phyloP scores from a whole-genome alignment of 2,888 invertebrate genomes.

The Drosophila algonquin region DNA sequence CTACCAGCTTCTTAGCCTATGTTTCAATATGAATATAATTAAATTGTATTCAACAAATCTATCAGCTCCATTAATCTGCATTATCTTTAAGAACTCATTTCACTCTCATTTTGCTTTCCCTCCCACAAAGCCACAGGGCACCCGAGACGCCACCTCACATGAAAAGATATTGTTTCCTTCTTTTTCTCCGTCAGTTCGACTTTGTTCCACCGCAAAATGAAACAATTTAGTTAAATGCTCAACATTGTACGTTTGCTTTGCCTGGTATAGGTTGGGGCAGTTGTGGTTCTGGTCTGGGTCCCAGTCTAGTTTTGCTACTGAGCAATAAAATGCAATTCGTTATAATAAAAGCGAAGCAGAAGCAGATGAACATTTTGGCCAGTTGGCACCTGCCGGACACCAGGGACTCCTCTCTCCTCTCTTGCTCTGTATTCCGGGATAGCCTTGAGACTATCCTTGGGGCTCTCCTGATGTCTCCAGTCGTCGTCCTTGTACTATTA shows the following conservation, averaged over 20 bases:
- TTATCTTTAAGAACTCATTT: slow-evolving; percentile 27
- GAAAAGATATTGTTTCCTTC: not conserved
- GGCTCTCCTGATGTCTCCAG: not conserved
- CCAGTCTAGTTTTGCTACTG: not conserved
- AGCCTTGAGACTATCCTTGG: not conserved
- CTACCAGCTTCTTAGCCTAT: too few relatives aligned
- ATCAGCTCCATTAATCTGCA: slow-evolving; percentile 37
- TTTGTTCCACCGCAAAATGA: slow-evolving; percentile 39
- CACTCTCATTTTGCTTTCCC: not conserved
- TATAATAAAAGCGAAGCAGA: not conserved
- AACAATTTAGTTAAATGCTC: slow-evolving; percentile 47
- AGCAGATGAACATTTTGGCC: slow-evolving; percentile 1
- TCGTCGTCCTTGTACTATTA: slow-evolving; percentile 19
- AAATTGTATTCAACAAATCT: slow-evolving; percentile 13
- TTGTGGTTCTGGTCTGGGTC: not conserved
- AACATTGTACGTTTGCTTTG: slow-evolving; percentile 29
- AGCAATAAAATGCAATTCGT: slow-evolving; percentile 47
- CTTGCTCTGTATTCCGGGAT: not conserved
- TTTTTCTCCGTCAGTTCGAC: slow-evolving; percentile 13
- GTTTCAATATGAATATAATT: not conserved
- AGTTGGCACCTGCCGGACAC: slow-evolving; percentile 31
- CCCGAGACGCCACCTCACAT: not conserved
- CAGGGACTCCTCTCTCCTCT: not conserved
- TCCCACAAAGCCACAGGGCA: not conserved
- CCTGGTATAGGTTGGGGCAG: slow-evolving; percentile 5